Conservation (phyloP, 2,113 vertebrate genomes). For the Campylomormyrus tamandua region DNA sequence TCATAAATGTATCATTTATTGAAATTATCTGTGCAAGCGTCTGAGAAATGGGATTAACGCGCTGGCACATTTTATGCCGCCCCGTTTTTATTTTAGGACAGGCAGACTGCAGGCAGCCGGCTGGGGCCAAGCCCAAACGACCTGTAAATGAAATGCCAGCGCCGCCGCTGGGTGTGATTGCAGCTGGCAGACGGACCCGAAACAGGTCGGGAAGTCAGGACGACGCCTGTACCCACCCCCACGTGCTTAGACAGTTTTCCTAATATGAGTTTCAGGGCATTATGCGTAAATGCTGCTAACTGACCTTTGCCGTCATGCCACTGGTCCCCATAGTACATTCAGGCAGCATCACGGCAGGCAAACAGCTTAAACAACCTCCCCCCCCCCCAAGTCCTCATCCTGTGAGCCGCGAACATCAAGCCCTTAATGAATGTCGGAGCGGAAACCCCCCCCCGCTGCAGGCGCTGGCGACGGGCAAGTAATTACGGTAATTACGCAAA, state of each 20-base stretch:
- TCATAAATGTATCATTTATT: background rate
- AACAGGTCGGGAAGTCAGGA: background rate
- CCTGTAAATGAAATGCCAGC: background rate
- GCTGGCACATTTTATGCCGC: background rate
- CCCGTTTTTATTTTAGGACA: background rate
- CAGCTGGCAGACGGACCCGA: background rate
- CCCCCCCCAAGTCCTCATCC: background rate
- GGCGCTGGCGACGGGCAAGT: background rate
- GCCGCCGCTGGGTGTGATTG: background rate
- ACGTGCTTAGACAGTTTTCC: background rate
- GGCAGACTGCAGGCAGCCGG: background rate
- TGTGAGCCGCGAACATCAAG: background rate
- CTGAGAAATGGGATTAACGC: background rate
- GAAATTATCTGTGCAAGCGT: background rate
- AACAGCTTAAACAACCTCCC: background rate
- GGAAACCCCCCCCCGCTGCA: background rate
- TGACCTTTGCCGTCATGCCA: background rate
- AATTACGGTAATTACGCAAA: background rate
- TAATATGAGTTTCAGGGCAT: background rate
- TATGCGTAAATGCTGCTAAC: background rate
- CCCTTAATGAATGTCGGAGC: background rate
- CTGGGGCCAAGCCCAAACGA: background rate
- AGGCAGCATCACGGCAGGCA: background rate
- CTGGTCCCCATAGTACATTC: background rate
- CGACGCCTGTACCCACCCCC: background rate